phyloP scores from a whole-genome alignment of 2,797 vertebrate species.

The Percopsis omiscomaycus region DNA sequence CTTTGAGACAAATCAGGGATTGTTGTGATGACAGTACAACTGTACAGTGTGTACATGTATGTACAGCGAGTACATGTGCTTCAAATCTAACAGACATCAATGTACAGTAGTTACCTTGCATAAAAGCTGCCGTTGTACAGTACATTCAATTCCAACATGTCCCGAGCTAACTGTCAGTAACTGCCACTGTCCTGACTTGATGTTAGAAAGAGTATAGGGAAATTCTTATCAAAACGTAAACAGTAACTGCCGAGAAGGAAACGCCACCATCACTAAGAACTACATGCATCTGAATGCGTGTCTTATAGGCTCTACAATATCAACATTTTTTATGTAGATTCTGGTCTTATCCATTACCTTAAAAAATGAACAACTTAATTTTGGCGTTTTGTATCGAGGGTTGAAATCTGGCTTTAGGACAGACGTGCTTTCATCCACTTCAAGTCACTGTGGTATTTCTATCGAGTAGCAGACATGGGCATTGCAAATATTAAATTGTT shows the following conservation, averaged over 20 bases:
- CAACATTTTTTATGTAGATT: too few species aligned
- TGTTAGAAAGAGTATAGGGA: conserved; percentile 17
- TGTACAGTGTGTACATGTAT: conserved; percentile 73
- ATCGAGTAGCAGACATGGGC: not conserved
- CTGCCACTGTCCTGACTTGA: conserved; percentile 25
- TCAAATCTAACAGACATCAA: conserved; percentile 59
- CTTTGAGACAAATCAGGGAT: conserved; percentile 82
- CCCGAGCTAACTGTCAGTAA: conserved; percentile 46
- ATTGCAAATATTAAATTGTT: not conserved
- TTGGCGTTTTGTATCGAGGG: too few species aligned
- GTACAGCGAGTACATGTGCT: conserved; percentile 71
- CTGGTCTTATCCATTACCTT: too few species aligned
- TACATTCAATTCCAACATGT: conserved; percentile 46
- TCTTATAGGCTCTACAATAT: too few species aligned
- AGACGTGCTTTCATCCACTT: not conserved
- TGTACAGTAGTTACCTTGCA: conserved; percentile 66
- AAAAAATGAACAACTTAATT: too few species aligned
- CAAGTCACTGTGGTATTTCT: not conserved
- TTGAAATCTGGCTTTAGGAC: conserved; percentile 7
- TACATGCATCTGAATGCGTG: not conserved
- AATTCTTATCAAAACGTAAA: conserved; percentile 17
- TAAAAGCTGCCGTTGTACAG: conserved; percentile 69
- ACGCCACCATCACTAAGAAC: conserved; percentile 11
- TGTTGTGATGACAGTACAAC: conserved; percentile 67
- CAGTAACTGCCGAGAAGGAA: conserved; percentile 56